Percentiles rank a stretch among this genome's conserved stretches.
These are phyloP conservation scores for Xestia c-nigrum DNA, from an alignment of 2,888 invertebrate genomes.

Conservation along the genomic window DNA sequence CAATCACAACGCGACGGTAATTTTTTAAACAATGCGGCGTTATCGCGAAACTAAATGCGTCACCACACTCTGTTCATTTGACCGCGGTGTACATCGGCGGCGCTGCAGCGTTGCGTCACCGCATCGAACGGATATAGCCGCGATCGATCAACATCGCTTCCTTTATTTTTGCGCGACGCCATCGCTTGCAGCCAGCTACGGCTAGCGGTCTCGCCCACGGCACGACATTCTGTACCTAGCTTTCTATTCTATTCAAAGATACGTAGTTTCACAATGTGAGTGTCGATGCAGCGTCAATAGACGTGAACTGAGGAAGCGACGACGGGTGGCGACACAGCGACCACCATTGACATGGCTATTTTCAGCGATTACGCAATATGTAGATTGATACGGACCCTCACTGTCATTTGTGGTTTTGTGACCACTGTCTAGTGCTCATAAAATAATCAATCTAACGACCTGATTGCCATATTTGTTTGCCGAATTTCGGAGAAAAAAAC, in stretches of 20 bases:
- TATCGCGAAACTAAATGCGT: conserved; percentile 67
- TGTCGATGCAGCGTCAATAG: conserved; percentile 59
- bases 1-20: conserved; percentile 48
- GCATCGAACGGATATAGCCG: conserved; percentile 80
- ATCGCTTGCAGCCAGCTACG: conserved; percentile 57
- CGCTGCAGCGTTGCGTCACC: conserved; percentile 76
- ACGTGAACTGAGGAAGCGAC: conserved; percentile 49
- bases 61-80: conserved; percentile 62
- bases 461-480: not conserved
- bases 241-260: conserved; percentile 70
- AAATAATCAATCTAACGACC: conserved; percentile 21
- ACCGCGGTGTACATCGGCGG: conserved; percentile 60
- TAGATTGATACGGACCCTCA: conserved; percentile 24
- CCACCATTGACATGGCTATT: conserved; percentile 61
- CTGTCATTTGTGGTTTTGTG: conserved; percentile 37
- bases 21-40: conserved; percentile 63
- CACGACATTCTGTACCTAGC: conserved; percentile 67
- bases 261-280: conserved; percentile 62
- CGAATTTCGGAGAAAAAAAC: not conserved
- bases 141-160: conserved; percentile 80
- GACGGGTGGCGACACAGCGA: conserved; percentile 24
- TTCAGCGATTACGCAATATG: conserved; percentile 63
- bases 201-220: conserved; percentile 67
- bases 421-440: conserved; percentile 15
- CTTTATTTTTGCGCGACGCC: conserved; percentile 79